Conservation (phyloP, 2,113 vertebrate species). For the Sisor rabdophorus region DNA sequence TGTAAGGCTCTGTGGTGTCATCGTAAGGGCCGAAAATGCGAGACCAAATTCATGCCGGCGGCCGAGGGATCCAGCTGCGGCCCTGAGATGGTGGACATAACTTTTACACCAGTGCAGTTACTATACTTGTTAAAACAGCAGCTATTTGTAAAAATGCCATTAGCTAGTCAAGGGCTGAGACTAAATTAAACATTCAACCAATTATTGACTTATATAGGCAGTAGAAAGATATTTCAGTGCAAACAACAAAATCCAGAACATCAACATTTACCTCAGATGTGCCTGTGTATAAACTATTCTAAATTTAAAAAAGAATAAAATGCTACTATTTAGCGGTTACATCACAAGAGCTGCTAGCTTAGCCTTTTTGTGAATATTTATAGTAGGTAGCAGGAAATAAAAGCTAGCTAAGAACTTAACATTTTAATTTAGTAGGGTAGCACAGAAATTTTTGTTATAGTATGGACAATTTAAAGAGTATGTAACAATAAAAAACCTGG, state of each 20-base stretch:
- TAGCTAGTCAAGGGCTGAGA: background rate
- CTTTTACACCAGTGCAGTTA: background rate
- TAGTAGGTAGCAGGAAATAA: background rate
- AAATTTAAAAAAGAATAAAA: background rate
- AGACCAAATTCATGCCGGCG: conserved; percentile 91
- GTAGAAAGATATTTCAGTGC: background rate
- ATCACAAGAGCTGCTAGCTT: too few relatives aligned
- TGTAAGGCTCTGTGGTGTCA: conserved; percentile 93
- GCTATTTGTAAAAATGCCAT: background rate
- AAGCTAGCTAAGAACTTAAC: background rate
- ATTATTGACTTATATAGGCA: background rate
- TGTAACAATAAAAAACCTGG: background rate
- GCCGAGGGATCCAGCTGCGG: conserved; percentile 85
- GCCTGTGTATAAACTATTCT: background rate
- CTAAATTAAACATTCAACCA: background rate
- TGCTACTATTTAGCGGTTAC: background rate
- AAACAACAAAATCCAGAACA: background rate
- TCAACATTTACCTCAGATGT: background rate
- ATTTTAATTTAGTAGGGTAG: background rate
- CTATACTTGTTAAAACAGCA: background rate
- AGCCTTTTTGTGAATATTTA: background rate
- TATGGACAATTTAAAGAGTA: background rate
- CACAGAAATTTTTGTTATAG: background rate
- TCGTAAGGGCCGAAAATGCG: conserved; percentile 84
- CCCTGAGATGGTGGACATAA: conserved; percentile 76